phyloP scores from a whole-genome alignment of 2,113 vertebrate species.

The Brachirus orientalis region DNA sequence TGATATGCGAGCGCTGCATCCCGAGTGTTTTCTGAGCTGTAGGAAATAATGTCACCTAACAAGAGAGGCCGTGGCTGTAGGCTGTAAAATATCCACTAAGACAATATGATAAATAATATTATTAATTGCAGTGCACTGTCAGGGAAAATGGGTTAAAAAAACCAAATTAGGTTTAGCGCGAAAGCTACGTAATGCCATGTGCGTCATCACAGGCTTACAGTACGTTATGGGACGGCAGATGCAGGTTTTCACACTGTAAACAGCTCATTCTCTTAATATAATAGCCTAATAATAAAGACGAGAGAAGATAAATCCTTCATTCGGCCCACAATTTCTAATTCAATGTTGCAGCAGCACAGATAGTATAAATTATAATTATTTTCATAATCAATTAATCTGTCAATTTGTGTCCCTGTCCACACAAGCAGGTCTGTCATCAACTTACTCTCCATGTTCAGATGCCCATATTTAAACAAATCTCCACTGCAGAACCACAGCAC shows the following conservation, averaged over 20 bases:
- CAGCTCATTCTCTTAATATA: neutral
- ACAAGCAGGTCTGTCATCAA: no score
- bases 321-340: no score
- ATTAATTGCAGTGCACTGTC: neutral
- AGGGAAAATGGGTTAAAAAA: neutral
- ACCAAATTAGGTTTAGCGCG: neutral
- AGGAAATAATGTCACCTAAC: neutral
- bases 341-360: no score
- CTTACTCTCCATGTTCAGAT: no score
- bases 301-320: no score
- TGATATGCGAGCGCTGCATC: constrained; percentile 1
- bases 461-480: no score
- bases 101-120: neutral
- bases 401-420: no score
- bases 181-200: neutral
- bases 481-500: no score
- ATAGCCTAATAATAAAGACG: neutral
- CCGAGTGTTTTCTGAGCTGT: neutral
- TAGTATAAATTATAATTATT: no score
- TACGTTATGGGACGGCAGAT: neutral
- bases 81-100: neutral
- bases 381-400: no score
- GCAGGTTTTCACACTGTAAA: no score
- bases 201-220: constrained; percentile 17
- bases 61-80: neutral